A percentile compares a stretch with the other conserved stretches of the same genome.
Evolutionary conservation across 2,113 vertebrate species (phyloP).

Genomic region (Pangasianodon hypophthalmus): DNA sequence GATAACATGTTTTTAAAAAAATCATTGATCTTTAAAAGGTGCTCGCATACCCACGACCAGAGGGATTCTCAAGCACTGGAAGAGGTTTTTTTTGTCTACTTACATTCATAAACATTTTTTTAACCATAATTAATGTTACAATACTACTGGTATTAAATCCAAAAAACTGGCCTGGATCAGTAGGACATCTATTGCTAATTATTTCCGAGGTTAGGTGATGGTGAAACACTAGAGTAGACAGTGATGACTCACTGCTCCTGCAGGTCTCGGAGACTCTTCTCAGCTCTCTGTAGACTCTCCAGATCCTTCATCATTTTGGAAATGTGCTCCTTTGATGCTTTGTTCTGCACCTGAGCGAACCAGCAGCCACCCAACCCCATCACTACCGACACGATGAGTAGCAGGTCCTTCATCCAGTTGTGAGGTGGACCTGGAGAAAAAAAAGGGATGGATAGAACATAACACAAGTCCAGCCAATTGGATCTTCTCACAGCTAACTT

Average conservation of each 20-base stretch:
- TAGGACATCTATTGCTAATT: neutral
- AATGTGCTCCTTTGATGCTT: slow-evolving; percentile 88
- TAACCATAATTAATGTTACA: neutral
- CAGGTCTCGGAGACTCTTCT: slow-evolving; percentile 88
- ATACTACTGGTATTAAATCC: neutral
- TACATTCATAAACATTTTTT: neutral
- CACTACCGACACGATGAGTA: slow-evolving; percentile 91
- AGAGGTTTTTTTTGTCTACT: neutral
- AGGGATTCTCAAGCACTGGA: neutral
- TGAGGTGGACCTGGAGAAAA: slow-evolving; percentile 84
- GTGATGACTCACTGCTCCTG: slow-evolving; percentile 85
- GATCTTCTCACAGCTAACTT: neutral
- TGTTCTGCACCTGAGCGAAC: slow-evolving; percentile 94
- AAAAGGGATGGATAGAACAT: neutral
- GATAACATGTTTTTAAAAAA: neutral
- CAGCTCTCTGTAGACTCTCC: slow-evolving; percentile 93
- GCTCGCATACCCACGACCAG: neutral
- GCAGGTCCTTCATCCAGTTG: slow-evolving; percentile 97
- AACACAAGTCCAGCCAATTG: neutral
- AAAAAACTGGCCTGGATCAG: neutral
- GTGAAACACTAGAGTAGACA: neutral
- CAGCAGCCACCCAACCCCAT: slow-evolving; percentile 96
- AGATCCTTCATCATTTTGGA: slow-evolving; percentile 97
- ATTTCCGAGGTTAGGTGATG: neutral
- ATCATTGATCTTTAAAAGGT: neutral